These are phyloP conservation scores for Columba janthina DNA, from an alignment of 2,113 vertebrate genomes.

Conservation along the genomic window DNA sequence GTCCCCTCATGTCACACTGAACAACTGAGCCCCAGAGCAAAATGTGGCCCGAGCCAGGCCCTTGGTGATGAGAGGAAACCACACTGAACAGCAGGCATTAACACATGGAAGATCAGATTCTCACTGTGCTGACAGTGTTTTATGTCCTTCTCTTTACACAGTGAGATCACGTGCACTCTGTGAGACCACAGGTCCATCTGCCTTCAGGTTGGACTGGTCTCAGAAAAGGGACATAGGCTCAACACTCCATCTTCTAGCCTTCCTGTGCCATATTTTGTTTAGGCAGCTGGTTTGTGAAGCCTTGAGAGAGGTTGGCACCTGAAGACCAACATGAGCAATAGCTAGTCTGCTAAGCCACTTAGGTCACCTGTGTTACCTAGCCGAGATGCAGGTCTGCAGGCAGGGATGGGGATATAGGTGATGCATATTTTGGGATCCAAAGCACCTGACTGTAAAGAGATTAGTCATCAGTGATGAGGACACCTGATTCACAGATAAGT, in stretches of 20 bases:
- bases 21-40: not conserved
- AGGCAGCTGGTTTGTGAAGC: not conserved
- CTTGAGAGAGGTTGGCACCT: too few relatives aligned
- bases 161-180: not conserved
- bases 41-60: not conserved
- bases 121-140: too few relatives aligned
- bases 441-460: not conserved
- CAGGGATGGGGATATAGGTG: fast-evolving
- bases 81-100: too few relatives aligned
- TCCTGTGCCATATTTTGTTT: not conserved
- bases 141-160: not conserved
- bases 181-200: not conserved
- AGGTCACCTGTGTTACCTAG: not conserved
- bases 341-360: not conserved
- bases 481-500: not conserved
- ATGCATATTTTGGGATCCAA: not conserved
- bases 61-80: not conserved
- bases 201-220: not conserved
- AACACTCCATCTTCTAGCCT: not conserved
- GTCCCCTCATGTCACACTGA: not conserved
- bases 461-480: not conserved
- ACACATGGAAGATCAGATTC: not conserved
- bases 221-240: not conserved
- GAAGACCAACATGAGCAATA: not conserved
- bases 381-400: not conserved